A percentile compares a stretch with the other conserved stretches of the same genome.
These are phyloP conservation scores for Ammospiza caudacuta DNA, from an alignment of 2,113 vertebrate genomes.

Conservation along the genomic window DNA sequence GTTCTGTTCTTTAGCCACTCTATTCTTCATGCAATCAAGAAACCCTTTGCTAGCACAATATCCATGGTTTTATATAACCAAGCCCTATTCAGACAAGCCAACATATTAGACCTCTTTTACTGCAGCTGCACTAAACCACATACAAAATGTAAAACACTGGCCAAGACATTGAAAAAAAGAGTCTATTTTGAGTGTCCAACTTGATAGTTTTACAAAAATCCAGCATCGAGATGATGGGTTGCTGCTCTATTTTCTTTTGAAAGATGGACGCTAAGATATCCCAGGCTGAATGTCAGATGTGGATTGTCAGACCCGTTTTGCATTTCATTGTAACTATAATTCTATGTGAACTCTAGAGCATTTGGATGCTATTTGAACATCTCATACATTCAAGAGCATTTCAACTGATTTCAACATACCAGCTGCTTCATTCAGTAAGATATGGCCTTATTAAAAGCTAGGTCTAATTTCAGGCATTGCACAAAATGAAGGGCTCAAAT, in stretches of 20 bases:
- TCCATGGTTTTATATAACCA: conserved; percentile 26
- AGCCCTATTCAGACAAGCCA: conserved; percentile 36
- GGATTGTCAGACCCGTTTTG: not conserved
- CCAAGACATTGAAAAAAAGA: not conserved
- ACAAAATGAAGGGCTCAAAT: not conserved
- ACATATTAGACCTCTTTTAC: conserved; percentile 28
- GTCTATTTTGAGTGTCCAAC: conserved; percentile 2
- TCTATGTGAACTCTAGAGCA: not conserved
- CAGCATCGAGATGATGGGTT: not conserved
- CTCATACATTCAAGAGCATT: not conserved
- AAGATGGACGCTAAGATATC: not conserved
- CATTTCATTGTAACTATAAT: not conserved
- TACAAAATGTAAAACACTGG: not conserved
- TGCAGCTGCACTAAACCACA: conserved; percentile 49
- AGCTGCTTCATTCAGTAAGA: not conserved
- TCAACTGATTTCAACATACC: not conserved
- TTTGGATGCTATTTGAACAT: not conserved
- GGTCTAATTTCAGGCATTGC: not conserved
- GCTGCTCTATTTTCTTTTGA: not conserved
- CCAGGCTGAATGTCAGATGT: not conserved
- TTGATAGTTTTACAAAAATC: not conserved
- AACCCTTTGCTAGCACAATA: conserved; percentile 35
- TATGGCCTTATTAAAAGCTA: not conserved
- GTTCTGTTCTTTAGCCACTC: conserved; percentile 19
- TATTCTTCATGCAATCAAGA: conserved; percentile 25